Percentiles rank a stretch among this genome's conserved stretches.
These are phyloP conservation scores for Drosophila arawakana DNA, from an alignment of 1,140 invertebrate species.

Conservation along the genomic window DNA sequence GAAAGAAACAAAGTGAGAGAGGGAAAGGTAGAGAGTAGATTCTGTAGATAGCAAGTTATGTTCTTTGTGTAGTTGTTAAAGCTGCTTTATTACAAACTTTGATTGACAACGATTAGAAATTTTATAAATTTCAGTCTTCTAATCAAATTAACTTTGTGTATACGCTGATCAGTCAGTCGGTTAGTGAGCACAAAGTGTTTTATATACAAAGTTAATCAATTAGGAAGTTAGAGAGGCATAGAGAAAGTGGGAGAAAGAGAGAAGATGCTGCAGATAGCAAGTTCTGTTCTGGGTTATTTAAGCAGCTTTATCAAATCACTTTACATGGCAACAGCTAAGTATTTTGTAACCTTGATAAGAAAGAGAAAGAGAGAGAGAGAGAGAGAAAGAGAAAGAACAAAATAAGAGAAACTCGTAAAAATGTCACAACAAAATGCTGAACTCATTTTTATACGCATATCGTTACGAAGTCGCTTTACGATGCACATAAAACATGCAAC, in stretches of 20 bases:
- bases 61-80: not conserved
- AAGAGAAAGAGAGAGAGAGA: constrained; percentile 9
- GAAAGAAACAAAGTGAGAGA: not conserved
- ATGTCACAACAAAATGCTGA: constrained; percentile 79
- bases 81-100: not conserved
- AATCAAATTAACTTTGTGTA: no score
- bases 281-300: not conserved
- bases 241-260: not conserved
- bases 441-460: constrained; percentile 73
- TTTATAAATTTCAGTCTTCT: not conserved
- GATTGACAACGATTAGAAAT: not conserved
- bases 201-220: no score
- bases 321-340: not conserved
- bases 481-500: constrained; percentile 69
- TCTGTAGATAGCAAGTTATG: not conserved
- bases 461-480: constrained; percentile 47
- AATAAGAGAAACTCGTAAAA: constrained; percentile 52
- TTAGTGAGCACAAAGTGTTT: no score
- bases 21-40: not conserved
- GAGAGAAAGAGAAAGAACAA: constrained; percentile 4
- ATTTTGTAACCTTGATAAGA: constrained; percentile 43
- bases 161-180: no score
- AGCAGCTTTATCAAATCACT: constrained; percentile 4
- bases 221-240: no score
- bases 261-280: not conserved